Conservation (phyloP, 2,113 vertebrate genomes). For the Hemiscyllium ocellatum region DNA sequence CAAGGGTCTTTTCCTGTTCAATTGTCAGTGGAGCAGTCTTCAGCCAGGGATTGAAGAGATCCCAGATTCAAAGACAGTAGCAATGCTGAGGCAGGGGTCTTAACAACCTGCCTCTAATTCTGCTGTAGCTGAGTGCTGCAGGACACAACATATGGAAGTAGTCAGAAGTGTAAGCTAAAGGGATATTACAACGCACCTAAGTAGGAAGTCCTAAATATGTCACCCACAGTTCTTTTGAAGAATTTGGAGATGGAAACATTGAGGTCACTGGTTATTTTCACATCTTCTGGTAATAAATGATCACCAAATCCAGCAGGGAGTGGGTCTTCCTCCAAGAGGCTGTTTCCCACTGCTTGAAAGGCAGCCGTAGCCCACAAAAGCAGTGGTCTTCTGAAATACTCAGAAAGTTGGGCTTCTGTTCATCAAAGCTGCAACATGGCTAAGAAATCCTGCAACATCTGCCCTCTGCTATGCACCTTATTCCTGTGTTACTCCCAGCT, state of each 20-base stretch:
- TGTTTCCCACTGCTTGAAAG: neutral
- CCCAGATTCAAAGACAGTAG: no score
- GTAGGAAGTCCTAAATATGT: neutral
- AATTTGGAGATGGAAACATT: neutral
- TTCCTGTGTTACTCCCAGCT: no score
- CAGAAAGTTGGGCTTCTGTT: neutral
- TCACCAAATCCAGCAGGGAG: neutral
- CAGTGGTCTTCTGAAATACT: neutral
- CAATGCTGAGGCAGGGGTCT: no score
- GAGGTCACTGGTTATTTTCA: neutral
- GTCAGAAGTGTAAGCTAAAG: neutral
- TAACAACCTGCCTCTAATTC: no score
- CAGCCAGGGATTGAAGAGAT: no score
- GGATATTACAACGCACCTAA: neutral
- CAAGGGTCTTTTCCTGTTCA: no score
- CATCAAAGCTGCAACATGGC: neutral
- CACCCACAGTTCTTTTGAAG: neutral
- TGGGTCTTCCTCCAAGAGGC: neutral
- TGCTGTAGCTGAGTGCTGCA: no score
- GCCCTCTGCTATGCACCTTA: neutral
- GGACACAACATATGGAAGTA: neutral
- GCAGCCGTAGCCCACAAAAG: neutral
- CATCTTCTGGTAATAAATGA: neutral
- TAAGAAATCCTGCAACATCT: neutral
- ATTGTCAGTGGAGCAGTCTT: no score